A percentile compares a stretch with the other conserved stretches of the same genome.
phyloP scores from a whole-genome alignment of 2,797 vertebrate genomes.

The Semaprochilodus insignis region DNA sequence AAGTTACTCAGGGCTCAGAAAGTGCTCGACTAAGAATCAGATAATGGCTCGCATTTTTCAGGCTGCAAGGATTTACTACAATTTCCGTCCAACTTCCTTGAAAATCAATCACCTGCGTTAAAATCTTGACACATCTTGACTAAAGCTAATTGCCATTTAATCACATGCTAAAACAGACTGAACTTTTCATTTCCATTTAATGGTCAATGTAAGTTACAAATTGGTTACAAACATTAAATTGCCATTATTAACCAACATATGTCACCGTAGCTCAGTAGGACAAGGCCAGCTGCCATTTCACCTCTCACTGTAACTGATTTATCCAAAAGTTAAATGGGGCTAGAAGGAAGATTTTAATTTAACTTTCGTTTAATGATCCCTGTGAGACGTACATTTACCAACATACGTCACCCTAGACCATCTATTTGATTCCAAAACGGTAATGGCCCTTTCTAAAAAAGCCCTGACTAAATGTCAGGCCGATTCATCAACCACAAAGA shows the following conservation, averaged over 20 bases:
- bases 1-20: not conserved
- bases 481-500: not conserved
- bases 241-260: not conserved
- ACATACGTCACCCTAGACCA: not conserved
- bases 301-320: not conserved
- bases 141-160: conserved; percentile 2
- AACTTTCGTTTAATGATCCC: not conserved
- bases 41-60: not conserved
- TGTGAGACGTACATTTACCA: not conserved
- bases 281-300: not conserved
- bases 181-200: not conserved
- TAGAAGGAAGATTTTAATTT: not conserved
- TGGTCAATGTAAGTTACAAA: not conserved
- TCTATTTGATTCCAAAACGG: not conserved
- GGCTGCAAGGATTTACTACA: not conserved
- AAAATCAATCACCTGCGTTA: conserved; percentile 8
- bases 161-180: not conserved
- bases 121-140: conserved; percentile 2
- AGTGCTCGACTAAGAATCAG: not conserved
- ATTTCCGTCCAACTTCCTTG: no score
- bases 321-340: not conserved
- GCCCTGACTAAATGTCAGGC: not conserved
- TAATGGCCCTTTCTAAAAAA: not conserved
- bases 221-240: not conserved
- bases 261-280: not conserved